Conservation (phyloP, 2,888 invertebrate species). For the Anodontia alba region DNA sequence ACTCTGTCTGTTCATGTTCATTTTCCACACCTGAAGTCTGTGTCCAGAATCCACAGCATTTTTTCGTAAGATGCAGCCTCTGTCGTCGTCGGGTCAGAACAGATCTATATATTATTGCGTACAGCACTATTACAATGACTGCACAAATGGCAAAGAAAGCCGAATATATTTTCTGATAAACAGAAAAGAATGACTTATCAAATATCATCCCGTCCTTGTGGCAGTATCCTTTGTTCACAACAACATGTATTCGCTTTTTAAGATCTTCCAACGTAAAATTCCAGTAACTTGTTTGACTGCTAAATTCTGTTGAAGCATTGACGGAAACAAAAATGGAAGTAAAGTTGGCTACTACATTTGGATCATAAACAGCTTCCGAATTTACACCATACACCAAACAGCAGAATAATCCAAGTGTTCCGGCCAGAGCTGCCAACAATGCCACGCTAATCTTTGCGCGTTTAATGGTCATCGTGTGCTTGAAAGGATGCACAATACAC, state of each 20-base stretch:
- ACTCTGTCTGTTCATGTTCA: constrained; percentile 46
- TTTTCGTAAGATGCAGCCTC: constrained; percentile 49
- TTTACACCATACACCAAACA: constrained; percentile 61
- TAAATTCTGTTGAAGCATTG: neutral
- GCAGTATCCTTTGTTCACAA: constrained; percentile 62
- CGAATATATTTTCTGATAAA: constrained; percentile 75
- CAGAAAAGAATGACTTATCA: constrained; percentile 59
- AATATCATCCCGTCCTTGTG: constrained; percentile 59
- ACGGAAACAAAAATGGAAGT: neutral
- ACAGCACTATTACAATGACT: constrained; percentile 80
- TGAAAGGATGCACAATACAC: constrained; percentile 81
- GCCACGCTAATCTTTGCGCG: constrained; percentile 68
- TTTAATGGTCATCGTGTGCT: constrained; percentile 78
- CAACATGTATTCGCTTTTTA: constrained; percentile 16
- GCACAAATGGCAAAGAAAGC: constrained; percentile 80
- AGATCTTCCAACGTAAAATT: constrained; percentile 10
- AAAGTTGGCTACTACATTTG: neutral
- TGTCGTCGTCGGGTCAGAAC: constrained; percentile 51
- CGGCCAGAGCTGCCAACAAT: constrained; percentile 51
- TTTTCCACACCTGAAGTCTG: constrained; percentile 40
- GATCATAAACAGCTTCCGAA: neutral
- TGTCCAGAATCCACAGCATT: constrained; percentile 51
- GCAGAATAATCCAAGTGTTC: constrained; percentile 59
- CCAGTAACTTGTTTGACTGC: neutral
- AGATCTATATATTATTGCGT: constrained; percentile 75